Percentiles rank a stretch among this genome's conserved stretches.
phyloP scores from a whole-genome alignment of 2,113 vertebrate genomes.

The Saccopteryx bilineata region DNA sequence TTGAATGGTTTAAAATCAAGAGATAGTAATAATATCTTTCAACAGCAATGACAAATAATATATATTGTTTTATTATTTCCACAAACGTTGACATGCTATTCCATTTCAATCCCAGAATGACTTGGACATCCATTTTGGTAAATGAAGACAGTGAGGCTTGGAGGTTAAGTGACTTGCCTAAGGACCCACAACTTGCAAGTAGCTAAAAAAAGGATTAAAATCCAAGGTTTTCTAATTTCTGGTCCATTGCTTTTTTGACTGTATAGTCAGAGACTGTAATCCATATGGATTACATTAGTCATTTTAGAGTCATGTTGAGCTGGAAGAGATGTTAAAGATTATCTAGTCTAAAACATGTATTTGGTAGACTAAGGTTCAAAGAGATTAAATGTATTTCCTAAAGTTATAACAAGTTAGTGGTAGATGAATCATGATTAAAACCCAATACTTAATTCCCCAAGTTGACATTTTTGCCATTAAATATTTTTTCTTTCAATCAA shows the following conservation, averaged over 20 bases:
- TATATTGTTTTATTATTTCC: constrained; percentile 31
- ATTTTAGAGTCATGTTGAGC: not conserved
- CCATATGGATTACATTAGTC: not conserved
- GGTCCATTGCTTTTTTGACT: not conserved
- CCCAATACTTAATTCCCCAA: not conserved
- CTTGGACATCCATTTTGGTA: not conserved
- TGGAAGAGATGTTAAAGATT: not conserved
- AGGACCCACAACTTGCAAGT: not conserved
- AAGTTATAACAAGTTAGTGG: constrained; percentile 13
- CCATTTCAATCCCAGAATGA: not conserved
- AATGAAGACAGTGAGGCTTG: not conserved
- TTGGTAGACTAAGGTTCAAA: not conserved
- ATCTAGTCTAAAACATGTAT: not conserved
- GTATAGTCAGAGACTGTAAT: constrained; percentile 1
- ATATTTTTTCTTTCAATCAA: constrained; percentile 33
- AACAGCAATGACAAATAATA: not conserved
- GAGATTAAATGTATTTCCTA: not conserved
- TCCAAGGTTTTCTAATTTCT: constrained; percentile 18
- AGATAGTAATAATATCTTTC: not conserved
- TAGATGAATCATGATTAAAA: constrained; percentile 34
- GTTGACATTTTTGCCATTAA: not conserved
- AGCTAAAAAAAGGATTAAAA: not conserved
- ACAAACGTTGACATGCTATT: not conserved
- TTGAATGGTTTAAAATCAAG: not conserved
- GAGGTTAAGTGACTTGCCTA: not conserved